These are phyloP conservation scores for Ardeotis arabs DNA, from an alignment of 2,113 vertebrate genomes.

Conservation along the genomic window DNA sequence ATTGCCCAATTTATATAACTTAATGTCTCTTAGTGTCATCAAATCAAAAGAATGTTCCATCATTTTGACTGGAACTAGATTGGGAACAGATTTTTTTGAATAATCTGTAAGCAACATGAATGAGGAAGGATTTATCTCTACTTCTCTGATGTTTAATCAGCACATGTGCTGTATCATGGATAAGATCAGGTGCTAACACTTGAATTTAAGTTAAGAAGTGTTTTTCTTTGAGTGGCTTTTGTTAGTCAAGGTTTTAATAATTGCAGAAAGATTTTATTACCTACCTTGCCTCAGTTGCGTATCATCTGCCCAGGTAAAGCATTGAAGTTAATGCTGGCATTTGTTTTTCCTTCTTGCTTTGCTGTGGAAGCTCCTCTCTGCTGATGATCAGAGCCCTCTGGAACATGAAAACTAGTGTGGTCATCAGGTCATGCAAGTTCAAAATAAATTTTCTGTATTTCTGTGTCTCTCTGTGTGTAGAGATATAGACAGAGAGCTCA, in stretches of 20 bases:
- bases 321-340: background rate
- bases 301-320: background rate
- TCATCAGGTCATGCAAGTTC: background rate
- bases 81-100: conserved; percentile 21
- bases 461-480: background rate
- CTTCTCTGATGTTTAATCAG: background rate
- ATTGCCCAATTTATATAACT: conserved; percentile 17
- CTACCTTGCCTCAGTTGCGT: background rate
- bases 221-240: background rate
- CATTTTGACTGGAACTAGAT: background rate
- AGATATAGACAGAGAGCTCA: background rate
- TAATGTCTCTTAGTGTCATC: conserved; percentile 9
- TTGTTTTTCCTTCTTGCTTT: background rate
- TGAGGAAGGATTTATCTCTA: background rate
- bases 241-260: background rate
- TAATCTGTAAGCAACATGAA: conserved; percentile 1
- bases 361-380: background rate
- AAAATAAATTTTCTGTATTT: background rate
- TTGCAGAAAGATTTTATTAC: background rate
- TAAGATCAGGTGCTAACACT: conserved; percentile 1
- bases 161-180: background rate
- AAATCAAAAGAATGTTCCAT: background rate
- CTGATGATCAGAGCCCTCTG: background rate
- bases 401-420: background rate
- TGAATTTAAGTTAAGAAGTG: background rate